A percentile compares a stretch with the other conserved stretches of the same genome.
These are phyloP conservation scores for human (Homo sapiens) DNA, from an alignment of 2,113 vertebrate genomes.

Conservation along the genomic window GRCh38 chr9:77237501-77238000, in stretches of 20 bases:
- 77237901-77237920: slow-evolving; percentile 29
- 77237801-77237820: not conserved
- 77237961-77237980: slow-evolving; percentile 16
- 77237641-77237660: no score
- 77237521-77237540: no score
- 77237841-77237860: slow-evolving; percentile 1
- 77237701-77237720: not conserved
- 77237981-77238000: slow-evolving; percentile 73
- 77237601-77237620: no score
- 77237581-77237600: no score
- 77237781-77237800: not conserved
- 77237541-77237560: no score
- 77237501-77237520: no score
- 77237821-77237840: not conserved
- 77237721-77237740: not conserved
- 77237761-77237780: not conserved
- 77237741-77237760: not conserved
- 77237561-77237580: no score
- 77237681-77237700: not conserved
- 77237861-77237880: slow-evolving; percentile 24
- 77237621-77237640: no score
- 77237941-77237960: slow-evolving; percentile 13
- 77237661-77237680: not conserved
- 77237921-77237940: slow-evolving; percentile 12
- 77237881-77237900: slow-evolving; percentile 6